A percentile compares a stretch with the other conserved stretches of the same genome.
Evolutionary conservation across 2,797 vertebrate genomes (phyloP).

Genomic region (Sylvilagus floridanus): DNA sequence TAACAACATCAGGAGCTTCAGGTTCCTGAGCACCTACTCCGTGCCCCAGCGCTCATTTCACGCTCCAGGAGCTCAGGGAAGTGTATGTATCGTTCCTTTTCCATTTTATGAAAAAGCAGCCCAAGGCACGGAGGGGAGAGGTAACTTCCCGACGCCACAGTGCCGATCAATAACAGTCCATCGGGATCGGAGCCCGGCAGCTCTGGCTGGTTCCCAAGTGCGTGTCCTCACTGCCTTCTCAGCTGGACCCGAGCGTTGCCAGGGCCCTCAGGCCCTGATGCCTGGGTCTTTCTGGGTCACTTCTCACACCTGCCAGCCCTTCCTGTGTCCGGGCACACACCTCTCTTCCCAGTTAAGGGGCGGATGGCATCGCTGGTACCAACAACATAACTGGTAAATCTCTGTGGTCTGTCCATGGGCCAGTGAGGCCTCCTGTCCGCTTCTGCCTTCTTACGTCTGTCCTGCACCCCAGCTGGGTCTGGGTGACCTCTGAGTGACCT

Average conservation of each 20-base stretch:
- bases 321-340: neutral
- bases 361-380: neutral
- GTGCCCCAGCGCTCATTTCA: neutral
- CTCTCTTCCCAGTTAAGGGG: neutral
- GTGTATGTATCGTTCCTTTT: neutral
- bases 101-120: neutral
- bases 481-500: neutral
- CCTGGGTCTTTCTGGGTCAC: conserved; percentile 11
- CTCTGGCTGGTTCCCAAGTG: neutral
- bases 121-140: neutral
- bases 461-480: neutral
- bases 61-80: neutral
- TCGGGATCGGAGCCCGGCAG: neutral
- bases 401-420: neutral
- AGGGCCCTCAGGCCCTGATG: neutral
- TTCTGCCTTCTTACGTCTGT: neutral
- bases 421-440: neutral
- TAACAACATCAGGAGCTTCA: neutral
- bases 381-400: neutral
- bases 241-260: neutral
- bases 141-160: neutral
- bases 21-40: neutral
- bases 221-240: neutral
- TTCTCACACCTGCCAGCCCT: conserved; percentile 13
- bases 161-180: neutral